Percentiles rank a stretch among this genome's conserved stretches.
These are phyloP conservation scores for Drosophila aldrichi DNA, from an alignment of 2,888 invertebrate species.

Conservation along the genomic window DNA sequence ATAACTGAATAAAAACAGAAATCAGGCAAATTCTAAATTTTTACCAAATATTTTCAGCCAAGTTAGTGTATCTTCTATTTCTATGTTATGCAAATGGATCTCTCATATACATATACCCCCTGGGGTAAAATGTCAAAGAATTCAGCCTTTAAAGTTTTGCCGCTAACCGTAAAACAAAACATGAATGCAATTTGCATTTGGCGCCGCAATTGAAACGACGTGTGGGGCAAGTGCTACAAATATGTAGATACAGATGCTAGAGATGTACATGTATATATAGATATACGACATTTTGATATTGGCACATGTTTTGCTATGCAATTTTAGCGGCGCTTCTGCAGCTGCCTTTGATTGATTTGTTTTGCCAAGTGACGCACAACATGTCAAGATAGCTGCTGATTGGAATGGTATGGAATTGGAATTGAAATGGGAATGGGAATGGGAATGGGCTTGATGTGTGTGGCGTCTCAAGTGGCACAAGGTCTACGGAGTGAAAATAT, in stretches of 20 bases:
- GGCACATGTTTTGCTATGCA: slow-evolving; percentile 46
- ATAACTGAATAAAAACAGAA: not conserved
- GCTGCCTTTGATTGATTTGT: slow-evolving; percentile 74
- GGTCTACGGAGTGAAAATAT: slow-evolving; percentile 34
- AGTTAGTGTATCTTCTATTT: not conserved
- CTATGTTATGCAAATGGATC: slow-evolving; percentile 41
- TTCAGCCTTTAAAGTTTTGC: slow-evolving; percentile 70
- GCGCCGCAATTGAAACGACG: slow-evolving; percentile 53
- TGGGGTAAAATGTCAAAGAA: slow-evolving; percentile 62
- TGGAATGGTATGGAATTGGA: slow-evolving; percentile 24
- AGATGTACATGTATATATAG: not conserved
- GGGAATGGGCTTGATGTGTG: slow-evolving; percentile 23
- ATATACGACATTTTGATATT: slow-evolving; percentile 15
- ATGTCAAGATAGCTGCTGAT: slow-evolving; percentile 52
- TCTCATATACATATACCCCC: slow-evolving; percentile 26
- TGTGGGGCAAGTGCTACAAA: slow-evolving; percentile 43
- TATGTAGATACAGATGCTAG: not conserved
- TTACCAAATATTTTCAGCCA: not conserved
- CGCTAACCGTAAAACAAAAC: slow-evolving; percentile 39
- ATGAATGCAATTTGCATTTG: slow-evolving; percentile 70
- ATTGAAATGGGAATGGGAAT: slow-evolving; percentile 2
- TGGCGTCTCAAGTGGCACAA: slow-evolving; percentile 50
- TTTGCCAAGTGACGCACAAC: slow-evolving; percentile 74
- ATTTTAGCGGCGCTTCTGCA: slow-evolving; percentile 46
- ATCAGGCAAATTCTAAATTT: not conserved